phyloP scores from a whole-genome alignment of 2,797 vertebrate species.

The Rhabdophis nuchalis region DNA sequence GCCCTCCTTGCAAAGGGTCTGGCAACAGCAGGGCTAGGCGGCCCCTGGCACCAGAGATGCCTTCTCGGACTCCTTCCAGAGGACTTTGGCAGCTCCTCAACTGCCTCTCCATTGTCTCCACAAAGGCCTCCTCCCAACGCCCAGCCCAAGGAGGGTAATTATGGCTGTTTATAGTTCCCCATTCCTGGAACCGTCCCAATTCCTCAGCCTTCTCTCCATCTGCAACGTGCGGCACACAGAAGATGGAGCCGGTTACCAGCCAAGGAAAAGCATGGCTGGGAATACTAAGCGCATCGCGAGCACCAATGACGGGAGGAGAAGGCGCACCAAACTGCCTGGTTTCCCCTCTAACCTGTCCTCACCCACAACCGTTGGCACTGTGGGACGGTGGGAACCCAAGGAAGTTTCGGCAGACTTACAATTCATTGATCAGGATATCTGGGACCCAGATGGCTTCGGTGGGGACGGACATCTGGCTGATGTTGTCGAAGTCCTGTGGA shows the following conservation, averaged over 20 bases:
- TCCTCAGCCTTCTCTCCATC: conserved; percentile 57
- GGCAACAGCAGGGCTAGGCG: neutral
- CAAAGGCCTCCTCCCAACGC: conserved; percentile 56
- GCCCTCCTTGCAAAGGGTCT: neutral
- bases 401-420: conserved; percentile 75
- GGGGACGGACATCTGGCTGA: conserved; percentile 86
- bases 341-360: neutral
- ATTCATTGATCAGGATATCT: conserved; percentile 96
- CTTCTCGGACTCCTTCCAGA: neutral
- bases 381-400: rapidly evolving
- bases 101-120: conserved; percentile 59
- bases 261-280: conserved; percentile 23
- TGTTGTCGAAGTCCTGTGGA: conserved; percentile 84
- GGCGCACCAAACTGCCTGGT: rapidly evolving
- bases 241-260: conserved; percentile 43
- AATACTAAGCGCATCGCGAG: conserved; percentile 38
- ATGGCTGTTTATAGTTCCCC: conserved; percentile 25
- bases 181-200: conserved; percentile 58
- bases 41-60: neutral
- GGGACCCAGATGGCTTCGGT: conserved; percentile 90
- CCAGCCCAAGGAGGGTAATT: conserved; percentile 49
- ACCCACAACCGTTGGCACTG: too few relatives aligned
- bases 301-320: rapidly evolving
- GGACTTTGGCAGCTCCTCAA: conserved; percentile 48
- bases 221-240: conserved; percentile 37